These are phyloP conservation scores for Embidobia sp. DNA, from an alignment of 2,888 invertebrate genomes.

Conservation along the genomic window DNA sequence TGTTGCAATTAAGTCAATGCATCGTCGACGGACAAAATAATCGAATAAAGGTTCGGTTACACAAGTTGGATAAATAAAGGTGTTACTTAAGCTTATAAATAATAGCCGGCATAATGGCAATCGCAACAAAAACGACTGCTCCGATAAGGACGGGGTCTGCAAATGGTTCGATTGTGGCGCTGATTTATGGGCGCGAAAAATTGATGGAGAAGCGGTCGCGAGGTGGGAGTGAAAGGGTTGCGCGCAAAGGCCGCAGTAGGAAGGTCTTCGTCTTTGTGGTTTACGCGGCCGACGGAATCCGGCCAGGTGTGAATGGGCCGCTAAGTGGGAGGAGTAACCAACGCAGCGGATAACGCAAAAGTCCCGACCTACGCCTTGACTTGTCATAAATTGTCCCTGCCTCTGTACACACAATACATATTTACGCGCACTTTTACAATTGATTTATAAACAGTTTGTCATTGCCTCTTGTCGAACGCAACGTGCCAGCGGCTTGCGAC, in stretches of 20 bases:
- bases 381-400: constrained; percentile 73
- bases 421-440: constrained; percentile 40
- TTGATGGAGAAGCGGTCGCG: constrained; percentile 22
- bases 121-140: neutral
- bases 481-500: constrained; percentile 13
- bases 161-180: too few relatives aligned
- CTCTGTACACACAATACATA: constrained; percentile 41
- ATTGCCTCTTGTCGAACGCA: constrained; percentile 38
- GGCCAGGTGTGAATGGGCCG: constrained; percentile 57
- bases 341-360: constrained; percentile 70
- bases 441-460: constrained; percentile 58
- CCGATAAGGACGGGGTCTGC: too few relatives aligned
- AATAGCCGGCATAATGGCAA: neutral
- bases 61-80: constrained; percentile 1
- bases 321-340: constrained; percentile 55
- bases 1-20: constrained; percentile 37
- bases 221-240: constrained; percentile 45
- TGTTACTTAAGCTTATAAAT: constrained; percentile 9
- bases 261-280: constrained; percentile 46
- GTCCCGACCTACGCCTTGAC: constrained; percentile 72
- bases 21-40: constrained; percentile 7
- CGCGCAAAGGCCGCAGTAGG: constrained; percentile 33
- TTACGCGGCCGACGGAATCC: constrained; percentile 45
- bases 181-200: constrained; percentile 33
- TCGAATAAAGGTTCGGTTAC: constrained; percentile 9